Evolutionary conservation across 1,140 invertebrate genomes (phyloP), one percentile per base, ranked within the genome.

Genomic region (Drosophila triauraria): DNA sequence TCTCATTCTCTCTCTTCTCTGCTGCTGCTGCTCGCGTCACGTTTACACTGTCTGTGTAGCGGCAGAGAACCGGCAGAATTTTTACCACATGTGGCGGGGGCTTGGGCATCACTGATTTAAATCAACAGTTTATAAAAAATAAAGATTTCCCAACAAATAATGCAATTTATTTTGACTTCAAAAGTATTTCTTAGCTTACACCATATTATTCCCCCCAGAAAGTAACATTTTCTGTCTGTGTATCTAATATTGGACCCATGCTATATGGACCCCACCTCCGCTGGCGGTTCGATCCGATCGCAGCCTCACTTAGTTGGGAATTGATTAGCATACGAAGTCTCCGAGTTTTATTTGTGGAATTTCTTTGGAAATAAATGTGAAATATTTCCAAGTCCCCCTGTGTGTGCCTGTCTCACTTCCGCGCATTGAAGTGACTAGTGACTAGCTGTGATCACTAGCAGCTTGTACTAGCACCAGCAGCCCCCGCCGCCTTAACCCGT

Each of bases 251-350:
- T 23, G 10, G n/a, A n/a, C n/a, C 13, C 32, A 12, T 15, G 32
- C 17, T 38, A 38, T 38, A 1, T 17, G 51, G 32, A 38, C 23
- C 40, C 17, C 17, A n/a, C 59, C 69, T 17, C 43, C n/a, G 13
- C 51, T 25, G 1, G 13, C 23, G n/a, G 44, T 60, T 72, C 54
- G 58, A 60, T 60, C 50, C 70, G 50, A 44, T 60, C 44, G n/a
- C 65, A 81, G 79, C 54, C 59, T 69, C 80, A 57, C 42, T 58
- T 20, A 20, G 20, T 20, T 20, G 20, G 38, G 35, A 79, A 69
- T 80, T 74, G 75, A 85, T 85, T 84, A 81, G 63, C 82, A 78
- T 85, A 78, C 70, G 46, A 56, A 3, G 7, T 56, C 53, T 40
- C 13, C 1, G 20, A 43, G 69, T 59, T 59, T 72, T 60, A 40